Percentiles rank a stretch among this genome's conserved stretches.
phyloP scores from a whole-genome alignment of 2,113 vertebrate species.

The Grantiella picta region DNA sequence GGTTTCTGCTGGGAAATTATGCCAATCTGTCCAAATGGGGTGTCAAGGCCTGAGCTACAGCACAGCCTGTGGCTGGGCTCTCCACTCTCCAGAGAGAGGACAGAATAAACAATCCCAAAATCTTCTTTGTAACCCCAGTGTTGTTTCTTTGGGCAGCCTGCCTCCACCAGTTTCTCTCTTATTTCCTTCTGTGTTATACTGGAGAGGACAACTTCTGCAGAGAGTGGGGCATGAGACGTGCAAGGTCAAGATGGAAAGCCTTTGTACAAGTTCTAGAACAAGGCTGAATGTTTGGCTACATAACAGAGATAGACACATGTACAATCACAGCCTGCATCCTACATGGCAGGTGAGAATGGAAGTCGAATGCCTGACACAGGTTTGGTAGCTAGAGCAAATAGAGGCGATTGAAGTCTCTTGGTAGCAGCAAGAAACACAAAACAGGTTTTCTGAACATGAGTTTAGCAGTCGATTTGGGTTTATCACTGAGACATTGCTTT shows the following conservation, averaged over 20 bases:
- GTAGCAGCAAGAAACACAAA: neutral
- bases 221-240: neutral
- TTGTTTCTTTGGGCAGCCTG: neutral
- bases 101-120: neutral
- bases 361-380: neutral
- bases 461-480: neutral
- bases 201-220: neutral
- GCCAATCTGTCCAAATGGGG: neutral
- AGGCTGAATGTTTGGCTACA: neutral
- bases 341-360: neutral
- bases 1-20: neutral
- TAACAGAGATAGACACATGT: neutral
- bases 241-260: neutral
- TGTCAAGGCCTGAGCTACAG: neutral
- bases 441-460: neutral
- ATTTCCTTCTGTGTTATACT: neutral
- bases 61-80: neutral
- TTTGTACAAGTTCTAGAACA: neutral
- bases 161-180: neutral
- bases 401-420: neutral
- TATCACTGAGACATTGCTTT: neutral
- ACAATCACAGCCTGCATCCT: neutral
- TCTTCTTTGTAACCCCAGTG: neutral
- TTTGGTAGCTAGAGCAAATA: neutral
- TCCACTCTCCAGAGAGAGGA: neutral